Evolutionary conservation across 35 echinoderm and acorn worm genomes (phyloP).

Genomic region (Lytechinus pictus): DNA sequence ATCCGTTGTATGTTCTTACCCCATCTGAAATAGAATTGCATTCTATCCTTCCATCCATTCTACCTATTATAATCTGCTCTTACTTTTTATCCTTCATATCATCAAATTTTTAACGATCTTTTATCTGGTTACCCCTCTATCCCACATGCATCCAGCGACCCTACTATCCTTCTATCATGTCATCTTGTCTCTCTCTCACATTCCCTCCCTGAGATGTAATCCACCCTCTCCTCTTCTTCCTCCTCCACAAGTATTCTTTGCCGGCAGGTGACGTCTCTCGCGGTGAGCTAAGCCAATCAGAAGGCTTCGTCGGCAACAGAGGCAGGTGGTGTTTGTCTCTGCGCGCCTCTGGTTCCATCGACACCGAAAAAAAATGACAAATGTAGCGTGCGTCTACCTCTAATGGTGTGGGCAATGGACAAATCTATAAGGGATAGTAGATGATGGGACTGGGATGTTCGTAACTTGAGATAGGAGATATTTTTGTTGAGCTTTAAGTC

Average conservation of each 20-base stretch:
- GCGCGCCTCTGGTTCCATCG: background rate
- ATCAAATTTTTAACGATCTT: too few species aligned
- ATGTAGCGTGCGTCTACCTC: background rate
- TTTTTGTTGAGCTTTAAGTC: background rate
- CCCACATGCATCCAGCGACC: background rate
- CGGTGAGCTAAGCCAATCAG: constrained; percentile 15
- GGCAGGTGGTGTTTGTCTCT: constrained; percentile 40
- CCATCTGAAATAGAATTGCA: background rate
- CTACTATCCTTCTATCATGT: background rate
- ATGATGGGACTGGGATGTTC: background rate
- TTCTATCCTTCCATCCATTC: background rate
- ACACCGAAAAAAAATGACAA: background rate
- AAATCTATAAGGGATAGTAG: background rate
- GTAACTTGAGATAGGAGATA: background rate
- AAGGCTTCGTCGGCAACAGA: background rate
- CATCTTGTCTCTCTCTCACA: background rate
- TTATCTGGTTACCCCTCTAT: background rate
- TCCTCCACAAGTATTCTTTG: constrained; percentile 11
- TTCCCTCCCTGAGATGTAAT: background rate
- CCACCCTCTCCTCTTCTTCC: background rate
- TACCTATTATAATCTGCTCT: background rate
- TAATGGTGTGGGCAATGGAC: constrained; percentile 16
- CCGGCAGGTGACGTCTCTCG: background rate
- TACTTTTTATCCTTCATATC: too few species aligned
- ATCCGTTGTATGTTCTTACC: too few species aligned